Evolutionary conservation across 2,113 vertebrate genomes (phyloP).

Genomic region (Irena cyanogastra): DNA sequence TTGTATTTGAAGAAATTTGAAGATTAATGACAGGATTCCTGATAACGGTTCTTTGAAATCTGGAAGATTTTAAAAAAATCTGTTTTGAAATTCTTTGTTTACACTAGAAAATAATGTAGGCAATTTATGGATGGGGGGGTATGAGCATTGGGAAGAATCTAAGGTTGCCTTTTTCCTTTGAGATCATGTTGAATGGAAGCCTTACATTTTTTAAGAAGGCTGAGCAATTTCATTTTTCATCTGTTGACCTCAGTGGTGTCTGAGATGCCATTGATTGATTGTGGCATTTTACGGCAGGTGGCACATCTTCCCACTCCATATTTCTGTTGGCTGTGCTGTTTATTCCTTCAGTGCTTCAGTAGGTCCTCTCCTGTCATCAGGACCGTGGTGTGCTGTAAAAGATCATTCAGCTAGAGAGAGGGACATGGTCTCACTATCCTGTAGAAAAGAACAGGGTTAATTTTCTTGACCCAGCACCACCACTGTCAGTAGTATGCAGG

Average conservation of each 20-base stretch:
- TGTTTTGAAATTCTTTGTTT: neutral
- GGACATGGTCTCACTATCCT: neutral
- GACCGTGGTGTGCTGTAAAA: neutral
- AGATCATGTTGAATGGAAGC: neutral
- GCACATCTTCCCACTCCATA: neutral
- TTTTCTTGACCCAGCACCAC: neutral
- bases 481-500: neutral
- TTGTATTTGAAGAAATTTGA: neutral
- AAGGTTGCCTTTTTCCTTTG: neutral
- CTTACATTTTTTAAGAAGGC: neutral
- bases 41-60: neutral
- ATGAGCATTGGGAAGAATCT: neutral
- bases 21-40: neutral
- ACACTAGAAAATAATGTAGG: neutral
- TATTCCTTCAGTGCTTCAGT: neutral
- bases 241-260: neutral
- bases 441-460: neutral
- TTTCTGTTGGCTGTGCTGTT: neutral
- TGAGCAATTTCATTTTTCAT: neutral
- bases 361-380: neutral
- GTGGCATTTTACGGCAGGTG: neutral
- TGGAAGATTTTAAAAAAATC: neutral
- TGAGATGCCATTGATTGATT: neutral
- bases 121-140: neutral
- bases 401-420: neutral